These are phyloP conservation scores for Hybognathus amarus DNA, from an alignment of 2,797 vertebrate species.

Conservation along the genomic window DNA sequence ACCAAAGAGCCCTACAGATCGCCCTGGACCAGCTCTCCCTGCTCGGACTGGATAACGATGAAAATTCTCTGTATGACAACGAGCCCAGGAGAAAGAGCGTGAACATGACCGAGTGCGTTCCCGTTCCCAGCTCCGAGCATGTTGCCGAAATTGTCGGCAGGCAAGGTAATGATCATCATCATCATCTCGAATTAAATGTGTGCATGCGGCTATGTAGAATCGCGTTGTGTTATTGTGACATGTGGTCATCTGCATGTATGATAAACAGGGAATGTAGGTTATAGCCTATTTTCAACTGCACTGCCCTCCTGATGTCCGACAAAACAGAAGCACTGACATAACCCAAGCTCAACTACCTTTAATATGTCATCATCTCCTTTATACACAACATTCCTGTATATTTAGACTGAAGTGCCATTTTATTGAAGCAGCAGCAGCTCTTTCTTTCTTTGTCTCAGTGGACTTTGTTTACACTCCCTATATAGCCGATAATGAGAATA, in stretches of 20 bases:
- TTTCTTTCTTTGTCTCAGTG: constrained; percentile 29
- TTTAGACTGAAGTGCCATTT: not conserved
- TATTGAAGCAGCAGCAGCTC: constrained; percentile 2
- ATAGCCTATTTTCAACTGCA: constrained; percentile 64
- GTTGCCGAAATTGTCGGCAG: constrained; percentile 97
- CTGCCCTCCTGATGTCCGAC: constrained; percentile 61
- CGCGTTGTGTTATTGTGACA: constrained; percentile 8
- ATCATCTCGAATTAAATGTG: not conserved
- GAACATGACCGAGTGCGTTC: constrained; percentile 97
- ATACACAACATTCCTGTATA: constrained; percentile 6
- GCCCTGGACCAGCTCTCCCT: constrained; percentile 93
- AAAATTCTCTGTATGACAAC: constrained; percentile 87
- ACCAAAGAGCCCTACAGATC: constrained; percentile 93
- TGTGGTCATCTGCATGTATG: constrained; percentile 10
- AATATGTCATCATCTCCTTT: constrained; percentile 8
- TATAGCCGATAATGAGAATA: constrained; percentile 1
- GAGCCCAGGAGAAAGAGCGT: constrained; percentile 93
- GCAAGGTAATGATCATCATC: constrained; percentile 81
- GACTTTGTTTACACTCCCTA: constrained; percentile 45
- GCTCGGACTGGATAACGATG: constrained; percentile 91
- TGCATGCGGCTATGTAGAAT: not conserved
- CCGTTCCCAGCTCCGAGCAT: constrained; percentile 96
- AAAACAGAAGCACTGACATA: constrained; percentile 56
- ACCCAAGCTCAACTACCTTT: constrained; percentile 6
- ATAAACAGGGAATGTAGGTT: constrained; percentile 35